Percentiles rank a stretch among this genome's conserved stretches.
phyloP scores from a whole-genome alignment of 2,888 invertebrate genomes.

The Stegana nigrithorax region DNA sequence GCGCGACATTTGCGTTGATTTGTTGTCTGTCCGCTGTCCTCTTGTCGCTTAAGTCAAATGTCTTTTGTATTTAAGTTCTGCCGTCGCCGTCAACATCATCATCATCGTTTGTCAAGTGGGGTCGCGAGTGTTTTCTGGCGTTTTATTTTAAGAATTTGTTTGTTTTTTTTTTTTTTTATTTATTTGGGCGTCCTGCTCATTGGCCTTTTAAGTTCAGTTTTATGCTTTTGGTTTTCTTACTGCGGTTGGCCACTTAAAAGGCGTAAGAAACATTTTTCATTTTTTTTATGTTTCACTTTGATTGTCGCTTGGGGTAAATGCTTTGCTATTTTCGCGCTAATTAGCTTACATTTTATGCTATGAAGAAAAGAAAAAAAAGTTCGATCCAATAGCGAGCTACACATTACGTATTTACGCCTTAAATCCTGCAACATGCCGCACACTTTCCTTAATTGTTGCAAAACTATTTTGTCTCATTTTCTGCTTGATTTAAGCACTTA shows the following conservation, averaged over 20 bases:
- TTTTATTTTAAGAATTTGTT: conserved; percentile 35
- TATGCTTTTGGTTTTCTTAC: neutral
- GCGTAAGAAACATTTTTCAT: neutral
- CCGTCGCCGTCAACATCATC: neutral
- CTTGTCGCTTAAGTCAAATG: conserved; percentile 37
- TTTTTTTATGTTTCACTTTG: neutral
- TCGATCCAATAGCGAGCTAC: neutral
- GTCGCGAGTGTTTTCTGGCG: conserved; percentile 25
- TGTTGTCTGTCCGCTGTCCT: neutral
- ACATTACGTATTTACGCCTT: conserved; percentile 1
- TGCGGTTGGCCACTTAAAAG: neutral
- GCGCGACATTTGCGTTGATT: neutral
- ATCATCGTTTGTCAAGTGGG: conserved; percentile 48
- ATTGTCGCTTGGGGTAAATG: too few species aligned
- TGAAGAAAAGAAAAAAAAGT: too few species aligned
- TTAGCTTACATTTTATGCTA: conserved; percentile 37
- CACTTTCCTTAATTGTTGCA: conserved; percentile 22
- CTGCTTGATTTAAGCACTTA: conserved; percentile 65
- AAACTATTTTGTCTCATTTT: conserved; percentile 66
- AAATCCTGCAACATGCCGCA: conserved; percentile 6
- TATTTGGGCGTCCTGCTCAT: conserved; percentile 21
- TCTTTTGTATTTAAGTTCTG: conserved; percentile 19
- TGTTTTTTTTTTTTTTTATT: conserved; percentile 34
- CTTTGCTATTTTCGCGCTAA: conserved; percentile 47
- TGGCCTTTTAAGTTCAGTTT: too few species aligned